Base-by-base conservation (phyloP, 2,888 invertebrate species). In the Tillus elongatus region DNA sequence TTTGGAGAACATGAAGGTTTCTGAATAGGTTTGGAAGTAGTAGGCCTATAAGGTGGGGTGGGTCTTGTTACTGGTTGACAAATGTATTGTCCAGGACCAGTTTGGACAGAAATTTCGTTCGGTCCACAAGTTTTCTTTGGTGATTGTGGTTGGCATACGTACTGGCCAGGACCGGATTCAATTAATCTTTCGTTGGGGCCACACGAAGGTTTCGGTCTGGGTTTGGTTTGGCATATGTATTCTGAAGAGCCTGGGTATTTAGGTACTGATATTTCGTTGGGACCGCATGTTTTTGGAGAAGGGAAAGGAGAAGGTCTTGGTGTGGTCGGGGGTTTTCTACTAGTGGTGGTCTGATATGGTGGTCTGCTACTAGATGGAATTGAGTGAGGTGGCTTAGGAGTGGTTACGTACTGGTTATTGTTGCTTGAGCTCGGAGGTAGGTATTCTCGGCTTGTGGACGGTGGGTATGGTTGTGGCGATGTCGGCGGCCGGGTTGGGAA, bases 191-290 rank as follows among this genome's bases (percentile, higher is more conserved):
- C 24, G 24, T 19, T 19, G 6, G 24, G 24, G n/a, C 24, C 24
- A 19, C 24, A 19, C 24, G 6, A n/a, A 26, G 4, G 26, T 15
- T 4, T 26, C 11, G 40, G 39, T 30, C 28, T 39, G 10, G 39
- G 39, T 19, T n/a, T 19, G 6, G 24, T 6, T 19, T 19, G 6
- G 24, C 24, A 19, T 8, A 19, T 19, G n/a, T 19, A 19, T 19
- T 19, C 24, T 6, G 6, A 8, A 8, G 24, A 19, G n/a, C 24
- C 24, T 19, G 24, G 24, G n/a, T 19, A 19, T 6, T 37, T 37
- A 14, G 40, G 49, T 0, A 54, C 63, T 11, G 59, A 45, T 2
- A 62, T 64, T 6, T 50, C 42, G 0, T 68, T 69, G 6, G 69
- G 68, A 2, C 68, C 54, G 57, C 54, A 67, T 0, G 30, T 6